phyloP scores from a whole-genome alignment of 2,888 invertebrate species.

The Synergus itoensis region DNA sequence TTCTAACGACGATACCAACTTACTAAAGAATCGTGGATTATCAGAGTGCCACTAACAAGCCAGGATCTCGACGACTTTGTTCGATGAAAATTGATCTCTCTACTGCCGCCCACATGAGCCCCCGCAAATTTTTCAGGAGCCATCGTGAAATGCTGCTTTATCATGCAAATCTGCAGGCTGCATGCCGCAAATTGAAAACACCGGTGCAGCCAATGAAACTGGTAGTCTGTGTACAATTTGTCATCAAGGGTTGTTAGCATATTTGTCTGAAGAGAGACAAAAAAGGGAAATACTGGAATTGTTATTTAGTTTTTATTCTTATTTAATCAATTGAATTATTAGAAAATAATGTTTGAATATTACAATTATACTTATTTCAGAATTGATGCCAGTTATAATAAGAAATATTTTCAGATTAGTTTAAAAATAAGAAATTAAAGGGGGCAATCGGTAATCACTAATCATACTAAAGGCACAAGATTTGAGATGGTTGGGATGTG shows the following conservation, averaged over 20 bases:
- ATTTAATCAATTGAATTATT: no score
- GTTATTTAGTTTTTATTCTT: not conserved
- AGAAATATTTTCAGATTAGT: not conserved
- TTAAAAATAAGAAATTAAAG: conserved; percentile 26
- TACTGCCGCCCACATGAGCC: conserved; percentile 54
- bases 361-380: no score
- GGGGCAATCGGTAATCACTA: conserved; percentile 32
- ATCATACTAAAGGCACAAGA: conserved; percentile 28
- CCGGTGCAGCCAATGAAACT: conserved; percentile 21
- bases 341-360: no score
- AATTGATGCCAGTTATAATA: not conserved
- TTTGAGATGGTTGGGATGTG: conserved; percentile 25
- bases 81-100: conserved; percentile 63
- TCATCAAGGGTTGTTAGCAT: conserved; percentile 21
- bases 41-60: conserved; percentile 58
- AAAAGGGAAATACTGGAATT: not conserved
- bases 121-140: conserved; percentile 34
- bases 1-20: conserved; percentile 63
- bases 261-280: not conserved
- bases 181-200: conserved; percentile 63
- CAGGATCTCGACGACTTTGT: conserved; percentile 58
- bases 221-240: conserved; percentile 18
- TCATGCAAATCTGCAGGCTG: conserved; percentile 64
- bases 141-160: conserved; percentile 61
- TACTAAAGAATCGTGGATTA: conserved; percentile 61